phyloP scores from a whole-genome alignment of 1,140 invertebrate species.

The Bombyx mandarina region DNA sequence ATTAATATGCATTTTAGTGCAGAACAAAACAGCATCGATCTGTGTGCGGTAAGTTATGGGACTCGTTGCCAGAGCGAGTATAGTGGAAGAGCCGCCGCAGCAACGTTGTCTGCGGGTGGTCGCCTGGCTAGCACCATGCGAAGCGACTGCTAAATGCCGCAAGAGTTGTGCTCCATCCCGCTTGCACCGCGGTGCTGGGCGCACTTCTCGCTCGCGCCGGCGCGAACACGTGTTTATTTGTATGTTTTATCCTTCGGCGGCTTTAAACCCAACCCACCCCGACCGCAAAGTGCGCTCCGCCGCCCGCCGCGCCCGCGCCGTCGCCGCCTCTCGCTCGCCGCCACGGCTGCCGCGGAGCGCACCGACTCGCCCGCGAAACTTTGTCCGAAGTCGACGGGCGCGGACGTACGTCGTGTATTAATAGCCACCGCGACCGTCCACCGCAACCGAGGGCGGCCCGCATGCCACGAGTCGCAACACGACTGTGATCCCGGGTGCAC shows the following conservation, averaged over 20 bases:
- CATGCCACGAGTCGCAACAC: slow-evolving; percentile 41
- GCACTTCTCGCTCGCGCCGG: slow-evolving; percentile 66
- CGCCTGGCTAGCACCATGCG: slow-evolving; percentile 22
- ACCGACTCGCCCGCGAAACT: slow-evolving; percentile 64
- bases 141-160: slow-evolving; percentile 65
- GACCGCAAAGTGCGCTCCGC: slow-evolving; percentile 68
- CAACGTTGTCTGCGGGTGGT: slow-evolving; percentile 27
- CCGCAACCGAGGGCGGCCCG: slow-evolving; percentile 37
- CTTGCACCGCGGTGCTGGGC: slow-evolving; percentile 32
- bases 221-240: slow-evolving; percentile 73
- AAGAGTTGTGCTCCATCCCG: slow-evolving; percentile 48
- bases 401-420: slow-evolving; percentile 65
- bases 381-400: slow-evolving; percentile 63
- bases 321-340: slow-evolving; percentile 61
- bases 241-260: slow-evolving; percentile 73
- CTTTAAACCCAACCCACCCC: slow-evolving; percentile 72
- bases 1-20: no score
- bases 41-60: no score
- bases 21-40: no score
- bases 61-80: no score
- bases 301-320: slow-evolving; percentile 59
- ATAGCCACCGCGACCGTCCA: slow-evolving; percentile 58
- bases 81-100: background rate
- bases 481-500: slow-evolving; percentile 42
- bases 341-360: slow-evolving; percentile 35